These are phyloP conservation scores for Mesocricetus auratus DNA, from an alignment of 2,113 vertebrate species.

Conservation along the genomic window DNA sequence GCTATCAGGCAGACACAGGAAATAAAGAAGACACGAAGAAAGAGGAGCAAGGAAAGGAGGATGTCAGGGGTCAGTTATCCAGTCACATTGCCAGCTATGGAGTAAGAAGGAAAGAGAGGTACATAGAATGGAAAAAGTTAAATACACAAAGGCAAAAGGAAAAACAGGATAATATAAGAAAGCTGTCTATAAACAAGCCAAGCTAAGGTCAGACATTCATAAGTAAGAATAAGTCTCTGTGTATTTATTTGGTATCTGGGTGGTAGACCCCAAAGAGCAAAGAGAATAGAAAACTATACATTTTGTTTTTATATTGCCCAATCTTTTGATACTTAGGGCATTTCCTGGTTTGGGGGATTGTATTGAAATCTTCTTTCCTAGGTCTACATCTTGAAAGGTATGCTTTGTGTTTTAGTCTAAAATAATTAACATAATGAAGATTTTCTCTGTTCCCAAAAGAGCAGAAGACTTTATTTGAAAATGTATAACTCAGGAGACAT, in stretches of 20 bases:
- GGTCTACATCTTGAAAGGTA: background rate
- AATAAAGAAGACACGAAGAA: background rate
- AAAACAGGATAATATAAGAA: background rate
- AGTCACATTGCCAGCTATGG: background rate
- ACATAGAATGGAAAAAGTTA: background rate
- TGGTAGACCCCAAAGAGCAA: background rate
- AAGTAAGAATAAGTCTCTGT: background rate
- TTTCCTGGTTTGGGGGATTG: background rate
- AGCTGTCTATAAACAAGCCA: background rate
- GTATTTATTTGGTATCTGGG: background rate
- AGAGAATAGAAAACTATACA: background rate
- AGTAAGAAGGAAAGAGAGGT: background rate
- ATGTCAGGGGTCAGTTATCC: background rate
- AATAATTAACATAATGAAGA: background rate
- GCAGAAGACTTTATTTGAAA: background rate
- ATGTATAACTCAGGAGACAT: constrained; percentile 1
- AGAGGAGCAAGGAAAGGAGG: background rate
- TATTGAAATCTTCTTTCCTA: background rate
- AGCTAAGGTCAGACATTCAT: background rate
- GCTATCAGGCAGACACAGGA: background rate
- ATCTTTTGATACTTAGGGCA: background rate
- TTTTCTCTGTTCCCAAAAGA: background rate
- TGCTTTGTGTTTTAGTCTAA: background rate
- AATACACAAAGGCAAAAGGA: background rate
- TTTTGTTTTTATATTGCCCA: background rate